Base-by-base conservation (phyloP, 2,113 vertebrate genomes). In the Alethe diademata region DNA sequence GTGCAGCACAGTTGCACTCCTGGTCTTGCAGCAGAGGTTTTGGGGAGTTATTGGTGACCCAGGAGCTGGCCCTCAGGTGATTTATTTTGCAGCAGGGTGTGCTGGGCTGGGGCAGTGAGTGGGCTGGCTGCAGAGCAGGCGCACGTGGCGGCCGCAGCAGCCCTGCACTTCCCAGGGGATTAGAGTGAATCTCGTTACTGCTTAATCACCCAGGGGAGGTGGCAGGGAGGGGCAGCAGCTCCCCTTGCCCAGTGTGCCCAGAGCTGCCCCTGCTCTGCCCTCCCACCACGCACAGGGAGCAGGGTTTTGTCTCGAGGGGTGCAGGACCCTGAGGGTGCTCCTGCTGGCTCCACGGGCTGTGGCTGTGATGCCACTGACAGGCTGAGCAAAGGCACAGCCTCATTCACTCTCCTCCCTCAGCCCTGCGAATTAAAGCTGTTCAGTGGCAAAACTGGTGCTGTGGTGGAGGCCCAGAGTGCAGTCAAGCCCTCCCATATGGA, bases 131-230 rank as follows among this genome's bases (percentile, higher is more conserved):
- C 2, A 8, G 6, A 64, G 70, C 26, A 0, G 48, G 33, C 20
- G 2, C 95, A 93, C 86, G 48, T 92, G 94, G 89, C 0, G 8
- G 67, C 85, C 48, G 66, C 25, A 53, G 65, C 73, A 9, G 57
- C 64, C 86, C 58, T 24, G 26, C 83, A 1, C 88, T 84, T 45
- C 0, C 19, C 56, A 33, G 38, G 70, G 70, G 78, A 97, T 97
- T 95, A 96, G 65, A 57, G 42, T 10, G 6, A 94, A 96, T 93
- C 97, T 95, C 9, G 42, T 97, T 97, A 96, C 60, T 43, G 60
- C 92, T 89, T 94, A 88, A 95, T 94, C 88, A 72, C 13, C 58
- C 51, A 80, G 19, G 53, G 54, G 48, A 31, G 70, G 8, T n/a
- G 78, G 28, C 0, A 2, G 51, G 51, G 64, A 43, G 43, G 76